phyloP scores from a whole-genome alignment of 2,113 vertebrate genomes.

The Thymallus thymallus region DNA sequence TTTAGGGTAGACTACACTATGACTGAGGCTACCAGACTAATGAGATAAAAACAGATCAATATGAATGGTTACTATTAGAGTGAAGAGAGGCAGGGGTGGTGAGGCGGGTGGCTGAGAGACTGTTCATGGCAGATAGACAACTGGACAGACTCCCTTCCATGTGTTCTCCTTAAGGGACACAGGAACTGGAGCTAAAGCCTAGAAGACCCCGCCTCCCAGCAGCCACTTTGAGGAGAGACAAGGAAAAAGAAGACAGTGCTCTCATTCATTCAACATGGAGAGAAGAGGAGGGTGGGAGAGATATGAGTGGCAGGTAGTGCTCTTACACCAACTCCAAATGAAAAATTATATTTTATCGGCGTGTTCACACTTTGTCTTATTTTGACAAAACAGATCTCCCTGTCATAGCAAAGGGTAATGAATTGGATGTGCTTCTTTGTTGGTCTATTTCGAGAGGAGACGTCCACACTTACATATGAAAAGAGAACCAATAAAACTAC shows the following conservation, averaged over 20 bases:
- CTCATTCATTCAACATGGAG: too few relatives aligned
- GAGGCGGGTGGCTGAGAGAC: conserved; percentile 74
- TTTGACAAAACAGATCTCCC: neutral
- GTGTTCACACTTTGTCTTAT: conserved; percentile 11
- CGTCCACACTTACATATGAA: too few relatives aligned
- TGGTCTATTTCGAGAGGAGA: too few relatives aligned
- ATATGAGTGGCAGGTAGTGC: conserved; percentile 57
- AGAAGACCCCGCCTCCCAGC: conserved; percentile 62
- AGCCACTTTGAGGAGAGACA: conserved; percentile 35
- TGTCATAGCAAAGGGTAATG: too few relatives aligned
- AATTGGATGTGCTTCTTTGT: too few relatives aligned
- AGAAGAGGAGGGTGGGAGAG: conserved; percentile 29
- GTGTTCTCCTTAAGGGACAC: conserved; percentile 78
- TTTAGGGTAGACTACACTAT: too few relatives aligned
- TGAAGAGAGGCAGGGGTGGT: conserved; percentile 65
- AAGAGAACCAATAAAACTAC: too few relatives aligned
- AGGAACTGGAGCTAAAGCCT: conserved; percentile 69
- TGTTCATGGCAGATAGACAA: conserved; percentile 76
- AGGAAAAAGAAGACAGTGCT: too few relatives aligned
- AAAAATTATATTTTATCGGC: conserved; percentile 35
- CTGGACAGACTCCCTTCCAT: too few relatives aligned
- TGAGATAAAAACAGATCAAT: conserved; percentile 86
- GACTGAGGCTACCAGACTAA: conserved; percentile 40
- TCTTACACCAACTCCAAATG: conserved; percentile 31
- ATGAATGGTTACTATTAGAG: conserved; percentile 75